Evolutionary conservation across 2,797 vertebrate species (phyloP).

Genomic region (Urosaurus nigricauda): DNA sequence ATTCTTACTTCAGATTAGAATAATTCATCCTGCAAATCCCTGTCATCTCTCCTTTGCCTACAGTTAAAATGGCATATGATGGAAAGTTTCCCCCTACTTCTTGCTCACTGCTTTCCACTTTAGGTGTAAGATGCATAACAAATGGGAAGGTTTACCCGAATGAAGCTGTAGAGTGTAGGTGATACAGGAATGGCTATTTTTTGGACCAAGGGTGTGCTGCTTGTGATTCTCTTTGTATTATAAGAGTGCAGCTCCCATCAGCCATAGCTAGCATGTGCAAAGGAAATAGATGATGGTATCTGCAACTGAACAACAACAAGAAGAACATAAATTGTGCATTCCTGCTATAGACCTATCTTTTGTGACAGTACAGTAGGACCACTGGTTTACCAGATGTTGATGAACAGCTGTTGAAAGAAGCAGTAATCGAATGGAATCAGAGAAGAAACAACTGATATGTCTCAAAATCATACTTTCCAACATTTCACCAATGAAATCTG

Average conservation of each 20-base stretch:
- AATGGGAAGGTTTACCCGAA: not conserved
- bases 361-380: not conserved
- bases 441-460: too few species aligned
- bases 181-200: not conserved
- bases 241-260: not conserved
- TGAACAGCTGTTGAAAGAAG: not conserved
- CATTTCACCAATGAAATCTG: too few species aligned
- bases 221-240: not conserved
- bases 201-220: not conserved
- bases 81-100: not conserved
- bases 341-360: not conserved
- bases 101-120: not conserved
- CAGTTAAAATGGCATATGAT: not conserved
- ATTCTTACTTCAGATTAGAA: not conserved
- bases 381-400: not conserved
- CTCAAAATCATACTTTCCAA: too few species aligned
- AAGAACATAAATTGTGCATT: not conserved
- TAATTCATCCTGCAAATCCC: not conserved
- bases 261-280: not conserved
- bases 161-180: not conserved
- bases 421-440: too few species aligned
- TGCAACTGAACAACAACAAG: not conserved
- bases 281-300: not conserved
- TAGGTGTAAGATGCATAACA: not conserved
- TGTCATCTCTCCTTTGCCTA: not conserved